phyloP scores from a whole-genome alignment of 2,888 invertebrate genomes.

The Pseudeuparius sepicola region DNA sequence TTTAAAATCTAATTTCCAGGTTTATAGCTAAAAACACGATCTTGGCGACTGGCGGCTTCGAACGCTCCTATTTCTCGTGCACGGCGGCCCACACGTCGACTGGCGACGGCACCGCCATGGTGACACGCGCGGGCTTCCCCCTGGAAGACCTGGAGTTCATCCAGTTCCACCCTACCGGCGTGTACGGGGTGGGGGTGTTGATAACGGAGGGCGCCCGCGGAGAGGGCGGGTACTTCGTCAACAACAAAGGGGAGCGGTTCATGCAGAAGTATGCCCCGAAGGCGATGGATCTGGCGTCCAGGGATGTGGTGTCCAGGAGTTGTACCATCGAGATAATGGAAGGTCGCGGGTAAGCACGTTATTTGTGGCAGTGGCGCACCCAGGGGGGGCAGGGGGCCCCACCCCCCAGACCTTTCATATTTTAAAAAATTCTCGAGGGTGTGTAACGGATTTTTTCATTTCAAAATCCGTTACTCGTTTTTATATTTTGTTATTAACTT shows the following conservation, averaged over 20 bases:
- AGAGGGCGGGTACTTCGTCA: conserved; percentile 91
- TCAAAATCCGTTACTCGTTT: no score
- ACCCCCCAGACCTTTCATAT: no score
- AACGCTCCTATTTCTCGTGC: conserved; percentile 90
- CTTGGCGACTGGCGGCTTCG: conserved; percentile 77
- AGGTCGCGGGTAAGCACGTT: conserved; percentile 44
- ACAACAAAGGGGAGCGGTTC: conserved; percentile 90
- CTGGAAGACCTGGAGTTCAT: conserved; percentile 96
- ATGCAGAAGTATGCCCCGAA: conserved; percentile 97
- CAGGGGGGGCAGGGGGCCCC: no score
- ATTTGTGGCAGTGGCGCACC: no score
- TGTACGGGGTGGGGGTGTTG: conserved; percentile 93
- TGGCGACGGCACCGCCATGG: conserved; percentile 92
- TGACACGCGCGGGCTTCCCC: conserved; percentile 80
- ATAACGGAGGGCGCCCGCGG: conserved; percentile 95
- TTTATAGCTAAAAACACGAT: conserved; percentile 28
- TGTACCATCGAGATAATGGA: conserved; percentile 94
- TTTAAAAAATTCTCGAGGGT: no score
- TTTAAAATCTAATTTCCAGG: no score
- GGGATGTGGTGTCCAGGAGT: conserved; percentile 91
- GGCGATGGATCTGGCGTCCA: conserved; percentile 92
- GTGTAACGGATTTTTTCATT: no score
- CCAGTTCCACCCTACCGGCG: conserved; percentile 94
- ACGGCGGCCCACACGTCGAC: conserved; percentile 97
- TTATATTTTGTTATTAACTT: no score